Percentiles rank a stretch among this genome's conserved stretches.
Conservation (phyloP, 2,797 vertebrate species). For the Parotocinclus haroldoi region DNA sequence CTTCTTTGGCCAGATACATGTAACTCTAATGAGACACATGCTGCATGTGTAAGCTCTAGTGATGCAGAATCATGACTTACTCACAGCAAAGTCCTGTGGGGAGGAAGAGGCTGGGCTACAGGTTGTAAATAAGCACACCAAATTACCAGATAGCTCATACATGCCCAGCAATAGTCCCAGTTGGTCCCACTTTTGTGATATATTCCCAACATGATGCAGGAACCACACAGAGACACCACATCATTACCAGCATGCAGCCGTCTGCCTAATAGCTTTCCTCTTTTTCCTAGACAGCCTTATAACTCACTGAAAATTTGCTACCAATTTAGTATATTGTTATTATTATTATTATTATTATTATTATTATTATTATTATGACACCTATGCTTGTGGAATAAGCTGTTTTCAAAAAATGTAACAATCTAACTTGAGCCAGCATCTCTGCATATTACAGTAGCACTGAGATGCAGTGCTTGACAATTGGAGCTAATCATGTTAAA, state of each 20-base stretch:
- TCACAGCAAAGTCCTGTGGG: conserved; percentile 23
- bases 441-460: too few relatives aligned
- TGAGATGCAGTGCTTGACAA: too few relatives aligned
- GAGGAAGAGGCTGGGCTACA: not conserved
- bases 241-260: conserved; percentile 38
- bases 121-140: conserved; percentile 23
- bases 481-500: too few relatives aligned
- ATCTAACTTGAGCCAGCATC: too few relatives aligned
- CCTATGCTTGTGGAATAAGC: too few relatives aligned
- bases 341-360: too few relatives aligned
- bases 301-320: conserved; percentile 14
- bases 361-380: too few relatives aligned
- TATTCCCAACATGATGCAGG: conserved; percentile 41
- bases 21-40: conserved; percentile 30
- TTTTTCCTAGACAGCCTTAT: conserved; percentile 17
- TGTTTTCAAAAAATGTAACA: too few relatives aligned
- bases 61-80: conserved; percentile 19
- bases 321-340: too few relatives aligned
- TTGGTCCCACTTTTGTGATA: conserved; percentile 13
- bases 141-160: conserved; percentile 30
- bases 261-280: conserved; percentile 16
- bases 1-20: conserved; percentile 24
- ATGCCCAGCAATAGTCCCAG: conserved; percentile 4
- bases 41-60: conserved; percentile 13
- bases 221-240: conserved; percentile 29